Conservation (phyloP, 2,888 invertebrate species). For the Ennomos erosarius region DNA sequence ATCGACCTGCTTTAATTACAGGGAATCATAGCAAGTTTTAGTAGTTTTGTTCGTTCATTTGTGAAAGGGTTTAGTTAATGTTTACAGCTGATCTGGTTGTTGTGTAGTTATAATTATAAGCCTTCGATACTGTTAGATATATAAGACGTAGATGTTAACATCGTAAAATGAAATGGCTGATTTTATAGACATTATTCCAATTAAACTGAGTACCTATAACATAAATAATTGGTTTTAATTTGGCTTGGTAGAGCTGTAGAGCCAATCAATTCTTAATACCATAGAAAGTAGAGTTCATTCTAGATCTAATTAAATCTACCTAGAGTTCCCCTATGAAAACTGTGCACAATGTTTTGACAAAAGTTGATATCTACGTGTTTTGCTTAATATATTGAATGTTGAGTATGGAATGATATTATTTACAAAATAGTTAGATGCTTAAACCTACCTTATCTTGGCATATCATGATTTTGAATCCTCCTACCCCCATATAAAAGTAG, state of each 20-base stretch:
- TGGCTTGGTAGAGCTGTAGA: constrained; percentile 10
- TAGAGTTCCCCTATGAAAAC: too few relatives aligned
- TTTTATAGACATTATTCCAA: constrained; percentile 1
- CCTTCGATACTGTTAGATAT: constrained; percentile 7
- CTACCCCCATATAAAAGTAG: too few relatives aligned
- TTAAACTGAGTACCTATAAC: too few relatives aligned
- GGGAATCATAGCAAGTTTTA: constrained; percentile 26
- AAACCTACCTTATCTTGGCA: too few relatives aligned
- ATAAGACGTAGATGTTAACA: background rate
- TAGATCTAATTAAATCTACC: too few relatives aligned
- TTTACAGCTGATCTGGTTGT: constrained; percentile 29
- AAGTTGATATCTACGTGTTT: too few relatives aligned
- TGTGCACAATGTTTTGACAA: too few relatives aligned
- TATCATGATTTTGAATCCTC: too few relatives aligned
- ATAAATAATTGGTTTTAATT: background rate
- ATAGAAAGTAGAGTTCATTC: too few relatives aligned
- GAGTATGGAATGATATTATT: too few relatives aligned
- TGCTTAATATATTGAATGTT: too few relatives aligned
- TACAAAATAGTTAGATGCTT: too few relatives aligned
- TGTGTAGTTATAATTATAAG: constrained; percentile 7
- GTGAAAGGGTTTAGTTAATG: constrained; percentile 27
- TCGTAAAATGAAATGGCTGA: constrained; percentile 11
- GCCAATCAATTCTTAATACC: constrained; percentile 6
- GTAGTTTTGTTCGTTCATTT: constrained; percentile 18
- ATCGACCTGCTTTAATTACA: constrained; percentile 52